Evolutionary conservation across 2,888 invertebrate species (phyloP).

Genomic region (Noctua comes): DNA sequence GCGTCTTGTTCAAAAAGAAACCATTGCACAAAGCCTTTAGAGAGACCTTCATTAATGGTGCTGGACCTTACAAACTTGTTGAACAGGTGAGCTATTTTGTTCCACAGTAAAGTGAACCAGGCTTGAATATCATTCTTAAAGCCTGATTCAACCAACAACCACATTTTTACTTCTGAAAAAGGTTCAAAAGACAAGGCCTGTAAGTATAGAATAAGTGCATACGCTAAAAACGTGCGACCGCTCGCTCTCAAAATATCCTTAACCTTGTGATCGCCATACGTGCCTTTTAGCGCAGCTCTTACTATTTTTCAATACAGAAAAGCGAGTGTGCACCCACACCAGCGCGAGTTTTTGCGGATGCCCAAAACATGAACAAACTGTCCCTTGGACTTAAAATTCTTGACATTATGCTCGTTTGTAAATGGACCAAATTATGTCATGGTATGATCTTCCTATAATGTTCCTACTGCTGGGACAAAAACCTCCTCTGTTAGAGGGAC

Average conservation of each 20-base stretch:
- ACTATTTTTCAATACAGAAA: background rate
- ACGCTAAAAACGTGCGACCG: no score
- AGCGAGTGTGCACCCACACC: background rate
- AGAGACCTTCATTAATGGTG: constrained; percentile 79
- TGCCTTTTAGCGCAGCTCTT: background rate
- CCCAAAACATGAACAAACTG: background rate
- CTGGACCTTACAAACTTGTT: constrained; percentile 78
- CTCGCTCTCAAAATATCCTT: no score
- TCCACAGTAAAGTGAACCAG: background rate
- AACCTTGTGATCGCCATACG: background rate
- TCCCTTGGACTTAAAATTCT: background rate
- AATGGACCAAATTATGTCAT: background rate
- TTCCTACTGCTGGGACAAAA: background rate
- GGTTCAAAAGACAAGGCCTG: no score
- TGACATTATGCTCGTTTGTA: background rate
- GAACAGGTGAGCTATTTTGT: constrained; percentile 72
- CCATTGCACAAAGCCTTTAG: constrained; percentile 81
- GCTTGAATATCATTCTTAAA: background rate
- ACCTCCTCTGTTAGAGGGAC: background rate
- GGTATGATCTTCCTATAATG: background rate
- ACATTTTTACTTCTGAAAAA: no score
- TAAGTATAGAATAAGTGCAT: no score
- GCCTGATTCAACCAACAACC: background rate
- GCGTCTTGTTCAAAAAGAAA: constrained; percentile 78
- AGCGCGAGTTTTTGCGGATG: background rate